These are phyloP conservation scores for Zelostemma sp. DNA, from an alignment of 1,140 invertebrate species.

Conservation along the genomic window DNA sequence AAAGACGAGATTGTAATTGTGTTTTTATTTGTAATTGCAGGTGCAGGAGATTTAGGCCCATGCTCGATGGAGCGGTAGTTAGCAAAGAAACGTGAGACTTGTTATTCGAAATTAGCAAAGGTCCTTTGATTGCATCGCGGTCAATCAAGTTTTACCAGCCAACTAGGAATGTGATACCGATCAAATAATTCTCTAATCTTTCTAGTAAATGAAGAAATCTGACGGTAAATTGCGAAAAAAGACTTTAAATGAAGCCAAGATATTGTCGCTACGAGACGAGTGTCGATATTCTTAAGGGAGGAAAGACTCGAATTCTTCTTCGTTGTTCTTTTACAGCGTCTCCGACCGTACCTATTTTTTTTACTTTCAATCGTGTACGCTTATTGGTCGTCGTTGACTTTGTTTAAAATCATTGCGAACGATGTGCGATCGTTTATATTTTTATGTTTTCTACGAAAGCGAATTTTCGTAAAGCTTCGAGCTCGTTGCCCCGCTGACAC, in stretches of 20 bases:
- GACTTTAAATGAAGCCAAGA: slow-evolving; percentile 7
- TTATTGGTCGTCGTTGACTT: slow-evolving; percentile 12
- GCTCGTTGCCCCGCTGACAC: slow-evolving; percentile 28
- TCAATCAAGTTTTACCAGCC: slow-evolving; percentile 55
- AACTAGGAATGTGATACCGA: slow-evolving; percentile 58
- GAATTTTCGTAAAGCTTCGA: slow-evolving; percentile 6
- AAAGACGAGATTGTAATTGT: no score
- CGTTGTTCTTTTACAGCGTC: background rate
- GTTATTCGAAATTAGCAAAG: slow-evolving; percentile 51
- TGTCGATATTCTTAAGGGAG: slow-evolving; percentile 9
- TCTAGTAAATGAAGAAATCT: slow-evolving; percentile 33
- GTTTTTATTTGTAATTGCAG: slow-evolving; percentile 38
- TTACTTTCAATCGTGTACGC: background rate
- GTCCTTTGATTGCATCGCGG: slow-evolving; percentile 54
- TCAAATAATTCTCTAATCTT: slow-evolving; percentile 51
- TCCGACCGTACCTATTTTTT: background rate
- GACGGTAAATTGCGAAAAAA: slow-evolving; percentile 14
- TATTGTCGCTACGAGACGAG: background rate
- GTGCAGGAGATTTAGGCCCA: slow-evolving; percentile 67
- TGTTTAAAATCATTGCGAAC: slow-evolving; percentile 7
- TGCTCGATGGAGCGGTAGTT: slow-evolving; percentile 63
- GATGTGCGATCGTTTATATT: background rate
- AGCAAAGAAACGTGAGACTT: slow-evolving; percentile 67
- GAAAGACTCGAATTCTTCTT: slow-evolving; percentile 4
- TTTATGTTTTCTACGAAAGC: slow-evolving; percentile 16